Evolutionary conservation across 2,888 invertebrate species (phyloP).

Genomic region (Tethea ocularis): DNA sequence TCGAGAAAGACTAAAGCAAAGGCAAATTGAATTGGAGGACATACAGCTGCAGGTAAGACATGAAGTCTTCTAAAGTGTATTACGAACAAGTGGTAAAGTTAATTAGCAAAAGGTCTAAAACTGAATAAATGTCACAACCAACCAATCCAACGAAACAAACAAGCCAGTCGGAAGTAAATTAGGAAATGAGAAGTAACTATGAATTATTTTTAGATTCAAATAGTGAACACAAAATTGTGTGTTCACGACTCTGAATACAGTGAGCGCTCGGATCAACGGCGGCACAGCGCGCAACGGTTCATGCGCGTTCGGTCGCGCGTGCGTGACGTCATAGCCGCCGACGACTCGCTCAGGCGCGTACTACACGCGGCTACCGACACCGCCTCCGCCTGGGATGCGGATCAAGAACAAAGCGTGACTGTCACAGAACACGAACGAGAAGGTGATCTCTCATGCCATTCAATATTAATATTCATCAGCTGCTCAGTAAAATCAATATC

Average conservation of each 20-base stretch:
- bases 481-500: no score
- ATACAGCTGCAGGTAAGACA: conserved; percentile 65
- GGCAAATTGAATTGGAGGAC: conserved; percentile 65
- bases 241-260: conserved; percentile 60
- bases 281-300: conserved; percentile 52
- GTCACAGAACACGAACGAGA: conserved; percentile 35
- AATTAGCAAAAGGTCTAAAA: no score
- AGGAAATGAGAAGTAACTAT: no score
- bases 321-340: conserved; percentile 53
- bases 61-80: background rate
- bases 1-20: conserved; percentile 53
- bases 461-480: conserved; percentile 4
- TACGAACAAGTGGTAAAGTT: no score
- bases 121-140: no score
- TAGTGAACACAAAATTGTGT: conserved; percentile 65
- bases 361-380: conserved; percentile 30
- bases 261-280: conserved; percentile 54
- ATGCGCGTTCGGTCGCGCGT: conserved; percentile 56
- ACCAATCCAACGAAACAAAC: background rate
- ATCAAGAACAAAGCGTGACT: conserved; percentile 28
- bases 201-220: conserved; percentile 53
- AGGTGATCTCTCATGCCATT: conserved; percentile 35
- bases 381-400: conserved; percentile 31
- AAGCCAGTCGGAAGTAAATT: background rate
- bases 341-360: conserved; percentile 47